Conservation (phyloP, 1,140 invertebrate species). For the Bicyclus anynana region DNA sequence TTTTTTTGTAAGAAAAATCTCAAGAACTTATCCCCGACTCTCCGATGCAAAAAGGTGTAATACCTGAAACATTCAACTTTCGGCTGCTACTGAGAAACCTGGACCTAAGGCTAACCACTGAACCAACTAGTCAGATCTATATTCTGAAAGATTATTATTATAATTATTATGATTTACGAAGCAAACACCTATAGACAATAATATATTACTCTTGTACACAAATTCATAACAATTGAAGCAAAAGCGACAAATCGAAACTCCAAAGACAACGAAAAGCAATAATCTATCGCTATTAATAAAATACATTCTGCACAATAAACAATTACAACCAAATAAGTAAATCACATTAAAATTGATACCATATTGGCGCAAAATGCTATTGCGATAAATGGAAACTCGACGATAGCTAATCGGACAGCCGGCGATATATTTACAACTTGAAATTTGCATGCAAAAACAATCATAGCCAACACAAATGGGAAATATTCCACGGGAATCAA, state of each 20-base stretch:
- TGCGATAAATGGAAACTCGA: constrained; percentile 53
- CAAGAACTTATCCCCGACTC: too few relatives aligned
- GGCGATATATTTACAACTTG: constrained; percentile 55
- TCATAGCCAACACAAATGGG: constrained; percentile 48
- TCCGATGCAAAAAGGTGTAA: too few relatives aligned
- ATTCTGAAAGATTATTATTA: too few relatives aligned
- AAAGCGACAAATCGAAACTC: background rate
- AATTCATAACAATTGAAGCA: background rate
- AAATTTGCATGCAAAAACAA: constrained; percentile 66
- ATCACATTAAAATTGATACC: constrained; percentile 45
- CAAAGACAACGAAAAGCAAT: background rate
- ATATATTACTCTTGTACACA: background rate
- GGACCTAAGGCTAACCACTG: too few relatives aligned
- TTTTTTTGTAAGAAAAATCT: too few relatives aligned
- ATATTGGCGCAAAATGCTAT: constrained; percentile 42
- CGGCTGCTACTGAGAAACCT: too few relatives aligned
- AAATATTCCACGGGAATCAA: constrained; percentile 53
- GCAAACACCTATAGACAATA: too few relatives aligned
- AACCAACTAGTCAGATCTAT: too few relatives aligned
- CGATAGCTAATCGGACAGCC: constrained; percentile 55
- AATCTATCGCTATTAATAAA: constrained; percentile 10
- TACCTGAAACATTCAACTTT: too few relatives aligned
- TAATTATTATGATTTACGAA: too few relatives aligned
- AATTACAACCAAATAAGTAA: constrained; percentile 32
- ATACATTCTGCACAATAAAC: constrained; percentile 16